Conservation (phyloP, 2,797 vertebrate species). For the Urophycis tenuis region DNA sequence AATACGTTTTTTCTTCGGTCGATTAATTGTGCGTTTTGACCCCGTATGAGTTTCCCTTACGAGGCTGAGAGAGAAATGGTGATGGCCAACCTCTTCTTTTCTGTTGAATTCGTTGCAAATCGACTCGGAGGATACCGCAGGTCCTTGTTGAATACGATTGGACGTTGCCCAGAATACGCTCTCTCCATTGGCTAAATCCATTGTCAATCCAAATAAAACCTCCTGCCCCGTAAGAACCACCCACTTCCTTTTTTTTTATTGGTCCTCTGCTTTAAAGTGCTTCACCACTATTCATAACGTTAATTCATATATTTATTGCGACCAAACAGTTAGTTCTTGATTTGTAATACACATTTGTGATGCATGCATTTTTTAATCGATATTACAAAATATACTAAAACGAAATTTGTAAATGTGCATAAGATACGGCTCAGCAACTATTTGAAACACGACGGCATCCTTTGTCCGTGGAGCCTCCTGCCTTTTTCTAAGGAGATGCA, state of each 20-base stretch:
- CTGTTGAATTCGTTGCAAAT: conserved; percentile 59
- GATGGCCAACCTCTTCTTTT: conserved; percentile 62
- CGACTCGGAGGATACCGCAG: conserved; percentile 55
- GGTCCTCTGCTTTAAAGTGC: conserved; percentile 60
- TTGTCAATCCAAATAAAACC: conserved; percentile 29
- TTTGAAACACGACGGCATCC: conserved; percentile 28
- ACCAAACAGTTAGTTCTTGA: conserved; percentile 3
- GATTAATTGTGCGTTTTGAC: conserved; percentile 35
- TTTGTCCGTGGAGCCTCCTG: conserved; percentile 45
- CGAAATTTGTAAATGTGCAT: background rate
- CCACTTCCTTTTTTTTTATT: conserved; percentile 45
- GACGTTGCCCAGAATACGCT: conserved; percentile 5
- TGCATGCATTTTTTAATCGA: background rate
- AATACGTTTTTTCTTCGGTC: conserved; percentile 18
- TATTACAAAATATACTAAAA: background rate
- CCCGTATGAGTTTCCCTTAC: conserved; percentile 44
- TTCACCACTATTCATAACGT: conserved; percentile 22
- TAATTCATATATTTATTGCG: conserved; percentile 13
- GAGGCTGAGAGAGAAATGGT: conserved; percentile 68
- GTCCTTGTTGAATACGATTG: conserved; percentile 56
- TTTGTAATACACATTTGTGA: background rate
- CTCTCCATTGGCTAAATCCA: conserved; percentile 47
- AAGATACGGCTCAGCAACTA: background rate
- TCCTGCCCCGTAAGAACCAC: conserved; percentile 39
- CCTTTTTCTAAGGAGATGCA: conserved; percentile 34